Evolutionary conservation across 2,797 vertebrate genomes (phyloP).

Genomic region (Mormyrus hasselquistii): DNA sequence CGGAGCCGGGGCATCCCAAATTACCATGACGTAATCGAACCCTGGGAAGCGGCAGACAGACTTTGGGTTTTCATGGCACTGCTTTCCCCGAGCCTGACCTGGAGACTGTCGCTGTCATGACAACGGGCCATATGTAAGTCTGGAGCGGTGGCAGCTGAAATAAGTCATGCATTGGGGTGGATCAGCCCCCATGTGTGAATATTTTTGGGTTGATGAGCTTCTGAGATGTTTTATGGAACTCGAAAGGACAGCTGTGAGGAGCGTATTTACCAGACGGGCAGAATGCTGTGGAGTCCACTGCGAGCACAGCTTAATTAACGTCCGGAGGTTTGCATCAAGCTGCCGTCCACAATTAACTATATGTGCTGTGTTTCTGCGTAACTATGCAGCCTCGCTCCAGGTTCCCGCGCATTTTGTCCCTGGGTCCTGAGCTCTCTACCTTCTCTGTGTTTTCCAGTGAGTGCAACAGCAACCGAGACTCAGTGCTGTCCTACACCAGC

Average conservation of each 20-base stretch:
- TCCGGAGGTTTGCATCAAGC: not conserved
- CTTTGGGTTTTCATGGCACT: not conserved
- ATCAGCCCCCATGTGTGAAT: not conserved
- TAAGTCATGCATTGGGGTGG: not conserved
- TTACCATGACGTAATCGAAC: not conserved
- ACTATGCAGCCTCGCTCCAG: not conserved
- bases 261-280: not conserved
- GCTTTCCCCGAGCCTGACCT: not conserved
- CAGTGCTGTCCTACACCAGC: slow-evolving; percentile 92
- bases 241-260: not conserved
- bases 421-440: not conserved
- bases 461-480: slow-evolving; percentile 97
- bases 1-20: not conserved
- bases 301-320: not conserved
- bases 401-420: not conserved
- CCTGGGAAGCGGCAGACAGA: not conserved
- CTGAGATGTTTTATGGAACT: not conserved
- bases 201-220: not conserved
- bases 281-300: not conserved
- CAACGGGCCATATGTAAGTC: not conserved
- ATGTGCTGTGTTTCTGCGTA: not conserved
- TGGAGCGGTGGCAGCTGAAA: not conserved
- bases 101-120: not conserved
- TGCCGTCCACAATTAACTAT: not conserved
- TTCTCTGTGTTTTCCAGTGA: slow-evolving; percentile 63